Percentiles rank a stretch among this genome's conserved stretches.
These are phyloP conservation scores for Araneus ventricosus DNA, from an alignment of 1,140 invertebrate species.

Conservation along the genomic window DNA sequence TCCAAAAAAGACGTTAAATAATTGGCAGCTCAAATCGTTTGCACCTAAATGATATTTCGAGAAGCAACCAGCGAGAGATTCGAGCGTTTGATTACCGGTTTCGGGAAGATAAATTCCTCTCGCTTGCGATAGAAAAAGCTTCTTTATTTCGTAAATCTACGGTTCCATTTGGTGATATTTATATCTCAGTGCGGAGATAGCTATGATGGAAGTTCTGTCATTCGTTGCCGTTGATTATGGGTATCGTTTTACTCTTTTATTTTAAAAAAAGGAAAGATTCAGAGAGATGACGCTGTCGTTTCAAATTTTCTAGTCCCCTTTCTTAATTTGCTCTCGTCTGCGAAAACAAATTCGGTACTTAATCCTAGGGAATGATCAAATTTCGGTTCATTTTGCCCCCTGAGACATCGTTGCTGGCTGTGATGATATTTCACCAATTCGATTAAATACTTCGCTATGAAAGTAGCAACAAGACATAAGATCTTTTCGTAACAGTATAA, in stretches of 20 bases:
- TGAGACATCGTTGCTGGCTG: no score
- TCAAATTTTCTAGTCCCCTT: not conserved
- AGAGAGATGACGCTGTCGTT: not conserved
- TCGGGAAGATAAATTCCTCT: not conserved
- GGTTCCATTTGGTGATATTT: not conserved
- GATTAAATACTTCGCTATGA: no score
- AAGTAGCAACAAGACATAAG: no score
- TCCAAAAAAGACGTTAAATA: not conserved
- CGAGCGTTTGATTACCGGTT: conserved; percentile 12
- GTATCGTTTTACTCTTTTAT: not conserved
- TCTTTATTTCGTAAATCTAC: not conserved
- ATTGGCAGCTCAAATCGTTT: not conserved
- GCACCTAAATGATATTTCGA: conserved; percentile 24
- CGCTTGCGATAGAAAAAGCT: not conserved
- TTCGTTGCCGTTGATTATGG: not conserved
- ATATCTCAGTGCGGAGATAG: not conserved
- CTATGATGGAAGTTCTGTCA: not conserved
- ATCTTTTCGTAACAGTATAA: no score
- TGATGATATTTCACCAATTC: no score
- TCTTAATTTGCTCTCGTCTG: not conserved
- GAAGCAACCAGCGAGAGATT: not conserved
- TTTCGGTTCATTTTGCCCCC: no score
- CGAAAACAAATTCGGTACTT: not conserved
- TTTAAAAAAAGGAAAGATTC: not conserved
- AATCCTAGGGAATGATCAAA: no score